Evolutionary conservation across 2,888 invertebrate genomes (phyloP).

Genomic region (Sphinx pinastri): DNA sequence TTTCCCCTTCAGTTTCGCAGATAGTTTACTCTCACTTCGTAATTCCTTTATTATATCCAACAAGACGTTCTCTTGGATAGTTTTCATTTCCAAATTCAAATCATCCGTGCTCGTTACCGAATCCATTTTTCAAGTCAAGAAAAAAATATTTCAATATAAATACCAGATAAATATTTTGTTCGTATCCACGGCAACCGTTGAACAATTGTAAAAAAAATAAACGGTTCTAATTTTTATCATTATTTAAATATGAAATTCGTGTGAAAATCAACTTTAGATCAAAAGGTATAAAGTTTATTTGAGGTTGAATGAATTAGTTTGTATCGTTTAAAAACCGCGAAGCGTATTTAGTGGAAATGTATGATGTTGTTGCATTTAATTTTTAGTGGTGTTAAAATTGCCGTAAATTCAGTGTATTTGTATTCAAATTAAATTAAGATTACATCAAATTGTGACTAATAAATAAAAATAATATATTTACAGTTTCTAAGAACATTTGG

Average conservation of each 20-base stretch:
- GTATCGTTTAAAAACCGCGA: no score
- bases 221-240: neutral
- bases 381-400: no score
- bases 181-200: constrained; percentile 43
- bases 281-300: no score
- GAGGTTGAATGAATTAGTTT: no score
- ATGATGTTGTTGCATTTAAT: no score
- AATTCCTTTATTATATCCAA: constrained; percentile 69
- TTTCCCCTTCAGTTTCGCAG: constrained; percentile 64
- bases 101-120: constrained; percentile 59
- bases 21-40: constrained; percentile 59
- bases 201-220: constrained; percentile 28
- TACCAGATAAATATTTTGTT: constrained; percentile 1
- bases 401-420: no score
- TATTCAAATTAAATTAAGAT: no score
- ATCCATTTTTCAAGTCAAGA: constrained; percentile 54
- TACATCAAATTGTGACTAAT: no score
- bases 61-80: constrained; percentile 64
- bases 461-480: no score
- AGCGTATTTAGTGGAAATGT: no score
- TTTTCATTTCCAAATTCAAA: constrained; percentile 50
- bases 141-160: neutral
- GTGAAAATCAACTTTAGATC: no score
- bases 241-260: neutral
- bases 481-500: no score